phyloP scores from a whole-genome alignment of 1,140 invertebrate species.

The Tetramorium alpestre region DNA sequence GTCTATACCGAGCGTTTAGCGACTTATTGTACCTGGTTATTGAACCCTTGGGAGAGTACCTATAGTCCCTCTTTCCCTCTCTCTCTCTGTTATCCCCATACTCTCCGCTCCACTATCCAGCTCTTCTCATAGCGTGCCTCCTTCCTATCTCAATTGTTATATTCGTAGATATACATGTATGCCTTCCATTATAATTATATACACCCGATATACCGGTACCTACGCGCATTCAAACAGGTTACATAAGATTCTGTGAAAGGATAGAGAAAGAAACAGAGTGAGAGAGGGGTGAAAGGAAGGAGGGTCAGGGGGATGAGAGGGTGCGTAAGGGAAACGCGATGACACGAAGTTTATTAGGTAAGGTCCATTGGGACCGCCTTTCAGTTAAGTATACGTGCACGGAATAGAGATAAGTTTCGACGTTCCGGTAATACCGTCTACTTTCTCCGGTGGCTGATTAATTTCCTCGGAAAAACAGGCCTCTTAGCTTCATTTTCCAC shows the following conservation, averaged over 20 bases:
- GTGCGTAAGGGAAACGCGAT: conserved; percentile 44
- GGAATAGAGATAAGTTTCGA: conserved; percentile 44
- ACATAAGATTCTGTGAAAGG: conserved; percentile 42
- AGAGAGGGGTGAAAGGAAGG: neutral
- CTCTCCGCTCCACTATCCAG: neutral
- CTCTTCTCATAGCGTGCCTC: neutral
- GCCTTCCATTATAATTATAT: conserved; percentile 71
- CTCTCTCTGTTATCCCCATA: neutral
- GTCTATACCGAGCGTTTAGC: conserved; percentile 69
- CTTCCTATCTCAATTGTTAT: conserved; percentile 28
- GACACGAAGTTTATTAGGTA: conserved; percentile 63
- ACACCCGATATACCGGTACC: conserved; percentile 44
- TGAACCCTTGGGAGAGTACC: conserved; percentile 74
- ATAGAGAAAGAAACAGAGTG: conserved; percentile 10
- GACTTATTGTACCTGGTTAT: conserved; percentile 75
- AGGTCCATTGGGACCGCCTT: conserved; percentile 9
- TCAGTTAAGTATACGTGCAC: conserved; percentile 36
- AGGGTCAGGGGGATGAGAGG: conserved; percentile 7
- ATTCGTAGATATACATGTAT: conserved; percentile 54
- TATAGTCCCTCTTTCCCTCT: neutral
- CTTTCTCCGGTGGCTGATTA: conserved; percentile 52
- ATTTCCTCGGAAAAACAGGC: conserved; percentile 37
- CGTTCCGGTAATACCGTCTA: conserved; percentile 9
- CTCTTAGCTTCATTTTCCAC: conserved; percentile 2
- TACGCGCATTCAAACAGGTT: conserved; percentile 70